Evolutionary conservation across 1,140 invertebrate species (phyloP), one percentile per base, ranked within the genome.

Genomic region (Gonatopus flavifemur): DNA sequence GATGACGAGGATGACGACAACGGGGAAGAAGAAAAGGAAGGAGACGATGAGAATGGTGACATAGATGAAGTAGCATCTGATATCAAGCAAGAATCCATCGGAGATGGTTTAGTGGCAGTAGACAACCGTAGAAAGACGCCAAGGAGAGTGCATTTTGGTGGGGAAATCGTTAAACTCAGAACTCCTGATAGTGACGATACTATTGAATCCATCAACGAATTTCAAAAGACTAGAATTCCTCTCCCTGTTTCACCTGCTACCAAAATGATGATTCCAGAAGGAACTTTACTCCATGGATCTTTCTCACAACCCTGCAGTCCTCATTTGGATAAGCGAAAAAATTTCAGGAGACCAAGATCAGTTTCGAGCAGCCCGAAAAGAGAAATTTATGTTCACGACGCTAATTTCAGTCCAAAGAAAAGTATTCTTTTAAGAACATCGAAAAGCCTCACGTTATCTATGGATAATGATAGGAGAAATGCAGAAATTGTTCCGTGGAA

Each of bases 111-210:
- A 28, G 6, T 12, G 25, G 6, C 12, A 12, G 12, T 12, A 28
- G 25, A 28, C 7, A 7, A 41, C 41, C 1, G 13, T 22, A 10
- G 44, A 55, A 62, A 54, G 15, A 61, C 58, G 1, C 40, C 59
- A 0, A 69, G 77, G 44, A 82, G 87, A 59, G 90, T 92, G 1
- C 83, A 88, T 21, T 92, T 92, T 62, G 90, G 90, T 1, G 90
- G 90, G 7, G 90, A 91, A 77, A 82, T 88, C 37, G 84, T 91
- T 0, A 91, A 91, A 76, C 80, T 92, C 62, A 79, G 89, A 39
- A 92, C 89, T 10, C 90, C 90, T 1, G 89, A 92, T 54, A 90
- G 88, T 62, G 88, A 91, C 57, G 78, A 76, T 8, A 62, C 69
- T 0, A 62, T 63, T 16, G 64, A 61, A 2, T 12, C 59, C 4